A percentile compares a stretch with the other conserved stretches of the same genome.
These are phyloP conservation scores for Triplophysa bombifrons DNA, from an alignment of 2,797 vertebrate genomes.

Conservation along the genomic window DNA sequence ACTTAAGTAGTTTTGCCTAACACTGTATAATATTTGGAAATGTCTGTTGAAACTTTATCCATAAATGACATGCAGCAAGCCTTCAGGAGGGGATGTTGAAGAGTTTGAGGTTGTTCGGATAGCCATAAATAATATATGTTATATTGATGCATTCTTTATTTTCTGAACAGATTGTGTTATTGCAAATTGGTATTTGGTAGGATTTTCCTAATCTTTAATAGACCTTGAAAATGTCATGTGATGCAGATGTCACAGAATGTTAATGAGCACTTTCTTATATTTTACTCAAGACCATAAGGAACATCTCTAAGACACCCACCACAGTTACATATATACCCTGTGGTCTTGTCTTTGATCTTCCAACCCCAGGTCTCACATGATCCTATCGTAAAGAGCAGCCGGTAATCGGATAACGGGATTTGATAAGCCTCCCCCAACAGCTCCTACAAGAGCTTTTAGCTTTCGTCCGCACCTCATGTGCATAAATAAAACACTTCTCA, in stretches of 20 bases:
- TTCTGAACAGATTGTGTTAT: not conserved
- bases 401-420: constrained; percentile 6
- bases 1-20: too few relatives aligned
- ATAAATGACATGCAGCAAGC: not conserved
- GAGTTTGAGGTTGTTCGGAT: not conserved
- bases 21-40: not conserved
- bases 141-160: not conserved
- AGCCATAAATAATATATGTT: not conserved
- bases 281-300: not conserved
- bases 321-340: not conserved
- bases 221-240: not conserved
- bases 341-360: constrained; percentile 22
- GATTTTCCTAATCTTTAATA: not conserved
- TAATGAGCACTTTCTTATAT: not conserved
- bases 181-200: not conserved
- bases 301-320: not conserved
- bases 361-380: not conserved
- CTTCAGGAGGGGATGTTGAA: not conserved
- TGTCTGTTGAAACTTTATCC: not conserved
- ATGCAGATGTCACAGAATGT: not conserved
- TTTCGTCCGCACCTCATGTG: not conserved
- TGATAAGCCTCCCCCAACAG: constrained; percentile 58
- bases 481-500: not conserved
- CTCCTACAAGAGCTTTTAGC: constrained; percentile 64
- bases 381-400: not conserved